phyloP scores from a whole-genome alignment of 2,888 invertebrate genomes.

The Emmelina monodactyla region DNA sequence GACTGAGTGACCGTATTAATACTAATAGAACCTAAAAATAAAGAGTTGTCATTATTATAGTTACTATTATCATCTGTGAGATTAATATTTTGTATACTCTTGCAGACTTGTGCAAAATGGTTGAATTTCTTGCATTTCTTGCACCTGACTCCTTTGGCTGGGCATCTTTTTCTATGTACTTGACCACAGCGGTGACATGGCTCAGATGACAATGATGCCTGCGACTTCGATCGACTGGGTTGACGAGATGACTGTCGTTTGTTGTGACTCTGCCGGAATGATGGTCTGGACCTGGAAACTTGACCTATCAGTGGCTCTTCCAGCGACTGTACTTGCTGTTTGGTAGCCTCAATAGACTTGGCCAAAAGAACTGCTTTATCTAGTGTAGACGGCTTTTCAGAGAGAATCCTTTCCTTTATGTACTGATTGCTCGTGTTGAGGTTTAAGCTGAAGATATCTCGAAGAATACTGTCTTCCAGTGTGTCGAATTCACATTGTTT shows the following conservation, averaged over 20 bases:
- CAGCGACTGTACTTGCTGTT: background rate
- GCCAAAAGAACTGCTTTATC: conserved; percentile 1
- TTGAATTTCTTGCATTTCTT: conserved; percentile 8
- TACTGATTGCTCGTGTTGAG: conserved; percentile 3
- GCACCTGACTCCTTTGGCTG: conserved; percentile 11
- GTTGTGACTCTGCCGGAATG: background rate
- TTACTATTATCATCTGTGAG: background rate
- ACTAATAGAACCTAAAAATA: background rate
- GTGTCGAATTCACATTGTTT: conserved; percentile 3
- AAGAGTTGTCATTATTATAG: background rate
- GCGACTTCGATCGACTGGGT: background rate
- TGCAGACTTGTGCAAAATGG: conserved; percentile 7
- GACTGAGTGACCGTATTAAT: background rate
- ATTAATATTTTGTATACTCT: background rate
- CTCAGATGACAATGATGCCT: background rate
- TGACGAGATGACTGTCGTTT: background rate
- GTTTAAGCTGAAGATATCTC: conserved; percentile 3
- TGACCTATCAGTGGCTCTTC: background rate
- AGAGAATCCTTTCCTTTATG: conserved; percentile 2
- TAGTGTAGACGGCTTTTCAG: background rate
- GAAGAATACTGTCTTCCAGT: conserved; percentile 1
- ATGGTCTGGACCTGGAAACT: background rate
- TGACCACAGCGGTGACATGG: conserved; percentile 7
- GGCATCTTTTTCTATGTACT: conserved; percentile 7
- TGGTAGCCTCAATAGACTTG: background rate